These are phyloP conservation scores for Muscicapa striata DNA, from an alignment of 2,797 vertebrate species.

Conservation along the genomic window DNA sequence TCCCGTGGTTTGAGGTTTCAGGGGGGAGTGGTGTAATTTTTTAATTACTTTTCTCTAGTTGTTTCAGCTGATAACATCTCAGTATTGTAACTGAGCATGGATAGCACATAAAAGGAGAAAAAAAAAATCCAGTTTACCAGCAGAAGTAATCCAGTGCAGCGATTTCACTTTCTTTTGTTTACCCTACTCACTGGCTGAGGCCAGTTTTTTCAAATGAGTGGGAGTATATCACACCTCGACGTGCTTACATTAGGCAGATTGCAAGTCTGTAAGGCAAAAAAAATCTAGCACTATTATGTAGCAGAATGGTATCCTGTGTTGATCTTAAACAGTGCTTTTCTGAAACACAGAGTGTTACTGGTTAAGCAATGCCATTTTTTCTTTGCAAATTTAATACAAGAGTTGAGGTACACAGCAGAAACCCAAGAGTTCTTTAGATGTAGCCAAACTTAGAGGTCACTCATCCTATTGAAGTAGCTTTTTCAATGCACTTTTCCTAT, in stretches of 20 bases:
- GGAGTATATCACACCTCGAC: neutral
- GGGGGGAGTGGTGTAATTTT: neutral
- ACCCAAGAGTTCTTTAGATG: neutral
- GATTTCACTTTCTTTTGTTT: neutral
- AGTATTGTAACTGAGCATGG: neutral
- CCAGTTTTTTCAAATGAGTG: neutral
- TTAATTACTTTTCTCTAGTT: neutral
- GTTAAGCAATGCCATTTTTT: neutral
- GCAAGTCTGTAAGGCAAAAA: neutral
- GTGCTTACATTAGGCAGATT: neutral
- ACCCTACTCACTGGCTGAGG: neutral
- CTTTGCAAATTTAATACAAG: neutral
- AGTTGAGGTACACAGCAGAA: neutral
- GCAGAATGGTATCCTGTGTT: neutral
- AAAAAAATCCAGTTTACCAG: neutral
- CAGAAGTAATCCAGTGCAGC: neutral
- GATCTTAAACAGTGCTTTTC: neutral
- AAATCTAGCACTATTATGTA: neutral
- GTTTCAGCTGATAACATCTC: slow-evolving; percentile 28
- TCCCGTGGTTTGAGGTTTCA: slow-evolving; percentile 32
- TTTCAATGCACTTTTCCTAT: neutral
- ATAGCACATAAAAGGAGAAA: neutral
- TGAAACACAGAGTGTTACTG: neutral
- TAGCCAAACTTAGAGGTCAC: neutral
- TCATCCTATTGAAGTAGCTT: neutral